Conservation (phyloP, 2,113 vertebrate genomes). For the Barnardius zonarius region DNA sequence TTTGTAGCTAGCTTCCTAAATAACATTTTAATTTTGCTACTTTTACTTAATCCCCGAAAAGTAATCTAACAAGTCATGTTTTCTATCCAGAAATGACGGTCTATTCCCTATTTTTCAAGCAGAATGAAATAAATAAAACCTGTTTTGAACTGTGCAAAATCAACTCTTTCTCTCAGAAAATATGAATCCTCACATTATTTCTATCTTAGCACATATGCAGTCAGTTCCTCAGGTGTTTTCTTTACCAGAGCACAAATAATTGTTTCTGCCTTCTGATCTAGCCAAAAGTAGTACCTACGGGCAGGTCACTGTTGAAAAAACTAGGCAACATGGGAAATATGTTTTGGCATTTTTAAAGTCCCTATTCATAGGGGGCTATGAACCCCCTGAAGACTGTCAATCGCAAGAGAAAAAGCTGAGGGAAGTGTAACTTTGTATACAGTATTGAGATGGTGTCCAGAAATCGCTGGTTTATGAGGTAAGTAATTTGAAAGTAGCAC, state of each 20-base stretch:
- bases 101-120: background rate
- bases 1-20: background rate
- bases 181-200: background rate
- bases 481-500: background rate
- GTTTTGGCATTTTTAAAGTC: background rate
- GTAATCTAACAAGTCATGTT: background rate
- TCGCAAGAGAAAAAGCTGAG: background rate
- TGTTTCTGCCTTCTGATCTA: background rate
- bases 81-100: background rate
- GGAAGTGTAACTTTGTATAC: background rate
- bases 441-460: background rate
- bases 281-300: background rate
- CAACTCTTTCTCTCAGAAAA: background rate
- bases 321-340: rapidly evolving
- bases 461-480: background rate
- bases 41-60: background rate
- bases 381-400: background rate
- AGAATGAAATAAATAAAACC: background rate
- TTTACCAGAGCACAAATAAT: background rate
- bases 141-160: background rate
- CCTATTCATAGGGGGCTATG: background rate
- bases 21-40: background rate
- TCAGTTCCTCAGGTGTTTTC: background rate
- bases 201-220: background rate
- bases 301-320: background rate